These are phyloP conservation scores for Zaprionus africanus DNA, from an alignment of 1,140 invertebrate species.

Conservation along the genomic window DNA sequence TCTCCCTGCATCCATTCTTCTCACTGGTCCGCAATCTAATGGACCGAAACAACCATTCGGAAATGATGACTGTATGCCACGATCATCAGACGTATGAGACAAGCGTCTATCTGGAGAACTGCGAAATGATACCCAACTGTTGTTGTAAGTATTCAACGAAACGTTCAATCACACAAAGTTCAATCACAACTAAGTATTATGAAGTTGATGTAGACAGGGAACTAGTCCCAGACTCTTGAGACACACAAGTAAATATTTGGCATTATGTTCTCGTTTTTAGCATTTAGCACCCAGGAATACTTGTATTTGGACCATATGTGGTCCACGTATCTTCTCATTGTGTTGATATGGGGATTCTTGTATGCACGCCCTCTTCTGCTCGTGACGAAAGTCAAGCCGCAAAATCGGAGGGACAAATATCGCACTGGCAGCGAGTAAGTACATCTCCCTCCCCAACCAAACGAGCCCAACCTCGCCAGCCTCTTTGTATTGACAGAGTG, in stretches of 20 bases:
- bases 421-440: slow-evolving; percentile 34
- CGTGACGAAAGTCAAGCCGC: background rate
- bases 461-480: no score
- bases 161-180: background rate
- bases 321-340: background rate
- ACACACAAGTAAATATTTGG: background rate
- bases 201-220: background rate
- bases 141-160: slow-evolving; percentile 39
- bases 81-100: slow-evolving; percentile 49
- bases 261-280: background rate
- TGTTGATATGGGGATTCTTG: slow-evolving; percentile 11
- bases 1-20: slow-evolving; percentile 41
- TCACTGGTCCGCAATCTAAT: slow-evolving; percentile 33
- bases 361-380: slow-evolving; percentile 1
- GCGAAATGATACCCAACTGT: slow-evolving; percentile 42
- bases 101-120: slow-evolving; percentile 50
- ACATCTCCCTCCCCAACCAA: no score
- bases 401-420: background rate
- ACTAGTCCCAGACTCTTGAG: background rate
- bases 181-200: background rate
- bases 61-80: slow-evolving; percentile 3
- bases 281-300: background rate
- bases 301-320: background rate
- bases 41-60: background rate
- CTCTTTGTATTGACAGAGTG: background rate